These are phyloP conservation scores for Lochmaea capreae DNA, from an alignment of 2,888 invertebrate genomes.

Conservation along the genomic window DNA sequence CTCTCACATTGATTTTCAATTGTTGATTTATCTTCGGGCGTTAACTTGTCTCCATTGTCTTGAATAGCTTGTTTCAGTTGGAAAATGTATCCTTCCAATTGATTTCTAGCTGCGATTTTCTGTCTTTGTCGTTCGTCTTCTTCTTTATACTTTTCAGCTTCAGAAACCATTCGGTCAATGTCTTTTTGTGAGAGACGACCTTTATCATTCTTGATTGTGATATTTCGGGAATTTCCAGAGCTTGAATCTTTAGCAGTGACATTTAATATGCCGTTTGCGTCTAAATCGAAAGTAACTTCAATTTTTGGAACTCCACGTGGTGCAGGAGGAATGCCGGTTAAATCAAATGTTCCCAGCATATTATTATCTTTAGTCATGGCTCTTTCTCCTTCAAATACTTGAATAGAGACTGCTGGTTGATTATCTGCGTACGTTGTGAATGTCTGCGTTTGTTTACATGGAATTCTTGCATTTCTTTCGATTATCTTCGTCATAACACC, in stretches of 20 bases:
- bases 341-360: slow-evolving; percentile 73
- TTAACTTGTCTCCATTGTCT: slow-evolving; percentile 73
- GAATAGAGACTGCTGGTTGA: slow-evolving; percentile 72
- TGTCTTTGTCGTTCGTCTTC: slow-evolving; percentile 79
- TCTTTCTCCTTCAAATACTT: slow-evolving; percentile 78
- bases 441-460: slow-evolving; percentile 68
- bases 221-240: slow-evolving; percentile 76
- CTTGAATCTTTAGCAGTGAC: slow-evolving; percentile 71
- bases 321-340: slow-evolving; percentile 78
- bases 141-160: slow-evolving; percentile 79
- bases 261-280: slow-evolving; percentile 78
- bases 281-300: slow-evolving; percentile 79
- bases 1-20: slow-evolving; percentile 69
- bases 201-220: slow-evolving; percentile 86
- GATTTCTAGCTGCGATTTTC: slow-evolving; percentile 76
- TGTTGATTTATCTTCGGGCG: slow-evolving; percentile 66
- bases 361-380: slow-evolving; percentile 86
- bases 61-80: slow-evolving; percentile 77
- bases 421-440: slow-evolving; percentile 78
- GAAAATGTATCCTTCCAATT: slow-evolving; percentile 78
- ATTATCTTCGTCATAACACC: slow-evolving; percentile 78
- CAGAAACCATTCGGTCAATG: slow-evolving; percentile 82
- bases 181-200: slow-evolving; percentile 84
- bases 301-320: slow-evolving; percentile 77
- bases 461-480: slow-evolving; percentile 69